Percentiles rank a stretch among this genome's conserved stretches.
Evolutionary conservation across 2,888 invertebrate genomes (phyloP).

Genomic region (Sarcophaga caerulescens): DNA sequence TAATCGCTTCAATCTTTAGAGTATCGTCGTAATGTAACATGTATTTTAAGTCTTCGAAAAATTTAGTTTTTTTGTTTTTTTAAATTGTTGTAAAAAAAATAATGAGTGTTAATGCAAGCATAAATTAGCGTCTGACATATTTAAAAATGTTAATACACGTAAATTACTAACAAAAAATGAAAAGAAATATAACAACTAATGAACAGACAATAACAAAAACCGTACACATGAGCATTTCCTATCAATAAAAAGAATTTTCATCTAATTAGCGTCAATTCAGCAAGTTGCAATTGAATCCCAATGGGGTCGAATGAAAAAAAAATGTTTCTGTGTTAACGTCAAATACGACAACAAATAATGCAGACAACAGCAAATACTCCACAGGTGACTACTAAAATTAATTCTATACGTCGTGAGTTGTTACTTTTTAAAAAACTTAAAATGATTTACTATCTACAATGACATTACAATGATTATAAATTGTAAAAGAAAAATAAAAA

Average conservation of each 20-base stretch:
- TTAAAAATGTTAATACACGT: slow-evolving; percentile 46
- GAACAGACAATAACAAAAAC: slow-evolving; percentile 3
- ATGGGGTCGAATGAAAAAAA: slow-evolving; percentile 47
- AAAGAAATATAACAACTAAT: slow-evolving; percentile 3
- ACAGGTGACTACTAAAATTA: slow-evolving; percentile 18
- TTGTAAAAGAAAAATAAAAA: slow-evolving; percentile 7
- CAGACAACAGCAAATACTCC: slow-evolving; percentile 17
- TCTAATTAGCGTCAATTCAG: slow-evolving; percentile 66
- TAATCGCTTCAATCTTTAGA: no score
- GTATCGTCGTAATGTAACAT: no score
- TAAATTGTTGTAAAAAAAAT: background rate
- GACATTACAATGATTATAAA: slow-evolving; percentile 35
- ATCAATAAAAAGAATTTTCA: slow-evolving; percentile 54
- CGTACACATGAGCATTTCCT: slow-evolving; percentile 22
- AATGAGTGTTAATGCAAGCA: slow-evolving; percentile 61
- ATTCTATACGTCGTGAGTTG: background rate
- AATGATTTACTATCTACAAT: slow-evolving; percentile 61
- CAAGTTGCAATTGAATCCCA: slow-evolving; percentile 63
- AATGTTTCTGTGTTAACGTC: slow-evolving; percentile 42
- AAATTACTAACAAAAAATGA: slow-evolving; percentile 20
- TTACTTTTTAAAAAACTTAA: slow-evolving; percentile 7
- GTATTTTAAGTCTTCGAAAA: background rate
- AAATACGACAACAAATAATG: slow-evolving; percentile 24
- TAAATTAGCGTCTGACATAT: slow-evolving; percentile 46
- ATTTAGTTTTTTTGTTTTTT: background rate